Evolutionary conservation across 2,113 vertebrate genomes (phyloP).

Genomic region (Hemicordylus capensis): DNA sequence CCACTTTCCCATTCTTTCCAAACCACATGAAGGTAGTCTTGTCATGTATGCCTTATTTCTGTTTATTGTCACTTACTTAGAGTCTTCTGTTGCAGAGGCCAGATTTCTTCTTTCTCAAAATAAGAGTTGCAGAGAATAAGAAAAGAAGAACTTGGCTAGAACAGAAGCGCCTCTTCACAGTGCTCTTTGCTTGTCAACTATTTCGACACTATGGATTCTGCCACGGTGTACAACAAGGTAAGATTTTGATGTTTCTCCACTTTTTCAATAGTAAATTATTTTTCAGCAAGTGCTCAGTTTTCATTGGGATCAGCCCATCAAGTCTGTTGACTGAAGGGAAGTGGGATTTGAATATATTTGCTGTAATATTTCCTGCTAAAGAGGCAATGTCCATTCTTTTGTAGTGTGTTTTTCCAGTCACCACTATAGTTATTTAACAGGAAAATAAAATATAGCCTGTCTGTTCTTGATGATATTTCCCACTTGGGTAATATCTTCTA

Average conservation of each 20-base stretch:
- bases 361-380: background rate
- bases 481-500: background rate
- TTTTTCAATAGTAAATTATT: background rate
- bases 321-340: background rate
- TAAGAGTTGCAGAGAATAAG: constrained; percentile 45
- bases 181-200: constrained; percentile 37
- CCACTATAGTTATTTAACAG: background rate
- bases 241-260: background rate
- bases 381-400: background rate
- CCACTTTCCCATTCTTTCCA: background rate
- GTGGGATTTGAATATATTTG: background rate
- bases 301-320: background rate
- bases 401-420: background rate
- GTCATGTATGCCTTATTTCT: background rate
- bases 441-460: background rate
- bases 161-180: constrained; percentile 28
- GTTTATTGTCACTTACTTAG: constrained; percentile 1
- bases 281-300: background rate
- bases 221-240: constrained; percentile 70
- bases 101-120: constrained; percentile 24
- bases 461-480: background rate
- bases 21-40: background rate
- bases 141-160: background rate
- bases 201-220: constrained; percentile 73
- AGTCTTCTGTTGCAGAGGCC: constrained; percentile 58